Evolutionary conservation across 2,113 vertebrate genomes (phyloP).

Genomic region (Orthonyx spaldingii): DNA sequence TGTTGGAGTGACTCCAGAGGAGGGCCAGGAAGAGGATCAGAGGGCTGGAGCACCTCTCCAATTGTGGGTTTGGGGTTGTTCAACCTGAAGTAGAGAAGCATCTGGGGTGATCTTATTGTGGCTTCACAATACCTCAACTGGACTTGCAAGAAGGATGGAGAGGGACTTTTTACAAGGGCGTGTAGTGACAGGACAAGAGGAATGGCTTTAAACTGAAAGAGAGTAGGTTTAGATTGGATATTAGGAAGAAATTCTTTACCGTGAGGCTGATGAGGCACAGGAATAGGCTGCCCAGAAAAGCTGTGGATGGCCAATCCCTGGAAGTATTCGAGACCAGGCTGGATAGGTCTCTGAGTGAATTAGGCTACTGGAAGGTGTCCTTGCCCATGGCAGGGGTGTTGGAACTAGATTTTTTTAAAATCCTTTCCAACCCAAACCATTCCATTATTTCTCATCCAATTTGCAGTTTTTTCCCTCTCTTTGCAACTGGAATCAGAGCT

Average conservation of each 20-base stretch:
- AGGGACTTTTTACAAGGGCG: background rate
- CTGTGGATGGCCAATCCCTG: background rate
- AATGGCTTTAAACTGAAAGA: background rate
- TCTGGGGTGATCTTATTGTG: background rate
- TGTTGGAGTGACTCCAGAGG: background rate
- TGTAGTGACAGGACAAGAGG: background rate
- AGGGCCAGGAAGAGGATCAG: background rate
- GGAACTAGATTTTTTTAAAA: background rate
- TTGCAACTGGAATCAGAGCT: background rate
- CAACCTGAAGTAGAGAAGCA: background rate
- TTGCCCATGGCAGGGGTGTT: rapidly evolving
- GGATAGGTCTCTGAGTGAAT: background rate
- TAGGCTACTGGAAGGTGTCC: rapidly evolving
- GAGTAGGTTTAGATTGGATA: background rate
- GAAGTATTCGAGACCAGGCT: background rate
- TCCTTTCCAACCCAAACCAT: background rate
- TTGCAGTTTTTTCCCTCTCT: background rate
- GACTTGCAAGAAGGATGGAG: background rate
- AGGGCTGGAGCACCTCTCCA: background rate
- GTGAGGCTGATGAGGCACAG: background rate
- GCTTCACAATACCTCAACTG: background rate
- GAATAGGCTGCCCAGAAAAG: background rate
- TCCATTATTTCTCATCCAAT: background rate
- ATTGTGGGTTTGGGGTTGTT: rapidly evolving
- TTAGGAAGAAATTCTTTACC: background rate